Conservation (phyloP, 2,888 invertebrate species). For the Palloptera scutellata region DNA sequence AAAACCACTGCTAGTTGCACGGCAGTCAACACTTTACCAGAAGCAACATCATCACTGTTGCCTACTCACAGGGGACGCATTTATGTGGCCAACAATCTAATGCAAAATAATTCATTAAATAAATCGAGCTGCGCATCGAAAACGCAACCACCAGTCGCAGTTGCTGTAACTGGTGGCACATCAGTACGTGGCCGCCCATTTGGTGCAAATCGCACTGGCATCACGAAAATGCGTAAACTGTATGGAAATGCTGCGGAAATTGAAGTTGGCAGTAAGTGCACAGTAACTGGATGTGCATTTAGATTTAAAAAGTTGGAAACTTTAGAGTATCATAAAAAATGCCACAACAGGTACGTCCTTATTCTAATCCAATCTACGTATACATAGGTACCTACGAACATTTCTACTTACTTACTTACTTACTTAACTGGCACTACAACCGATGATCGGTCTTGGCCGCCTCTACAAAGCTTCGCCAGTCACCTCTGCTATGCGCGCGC, state of each 20-base stretch:
- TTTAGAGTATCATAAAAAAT: slow-evolving; percentile 58
- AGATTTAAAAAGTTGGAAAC: slow-evolving; percentile 57
- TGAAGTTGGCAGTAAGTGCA: slow-evolving; percentile 55
- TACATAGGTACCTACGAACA: no score
- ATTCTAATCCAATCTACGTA: no score
- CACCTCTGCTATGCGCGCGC: no score
- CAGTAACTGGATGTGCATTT: slow-evolving; percentile 58
- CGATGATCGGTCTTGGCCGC: no score
- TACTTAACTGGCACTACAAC: no score
- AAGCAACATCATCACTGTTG: slow-evolving; percentile 6
- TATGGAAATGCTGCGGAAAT: slow-evolving; percentile 37
- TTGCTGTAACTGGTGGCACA: slow-evolving; percentile 47
- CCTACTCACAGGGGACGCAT: slow-evolving; percentile 56
- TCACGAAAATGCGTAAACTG: slow-evolving; percentile 49
- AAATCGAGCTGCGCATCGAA: background rate
- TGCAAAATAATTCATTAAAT: slow-evolving; percentile 41
- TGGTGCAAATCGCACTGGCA: slow-evolving; percentile 57
- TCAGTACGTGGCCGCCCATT: slow-evolving; percentile 60
- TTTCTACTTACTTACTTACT: no score
- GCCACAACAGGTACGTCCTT: slow-evolving; percentile 53
- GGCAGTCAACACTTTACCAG: background rate
- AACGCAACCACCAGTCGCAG: slow-evolving; percentile 33
- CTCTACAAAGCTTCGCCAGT: no score
- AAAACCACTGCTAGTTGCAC: background rate
- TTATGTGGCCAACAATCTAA: slow-evolving; percentile 61